These are phyloP conservation scores for Ataeniobius toweri DNA, from an alignment of 2,797 vertebrate species.

Conservation along the genomic window DNA sequence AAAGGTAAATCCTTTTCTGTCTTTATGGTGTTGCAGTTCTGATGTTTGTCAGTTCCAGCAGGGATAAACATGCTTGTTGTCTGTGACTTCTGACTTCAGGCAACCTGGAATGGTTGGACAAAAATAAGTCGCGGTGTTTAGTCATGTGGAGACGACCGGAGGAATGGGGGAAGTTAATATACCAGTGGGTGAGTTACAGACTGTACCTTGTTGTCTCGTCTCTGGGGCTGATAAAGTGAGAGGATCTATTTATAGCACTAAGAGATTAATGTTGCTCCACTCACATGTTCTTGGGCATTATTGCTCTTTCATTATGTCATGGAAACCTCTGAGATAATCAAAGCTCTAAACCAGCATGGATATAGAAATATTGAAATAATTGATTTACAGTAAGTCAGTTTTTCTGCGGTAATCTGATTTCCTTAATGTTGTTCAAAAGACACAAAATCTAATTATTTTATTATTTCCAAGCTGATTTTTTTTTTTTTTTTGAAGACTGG, in stretches of 20 bases:
- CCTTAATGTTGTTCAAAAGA: neutral
- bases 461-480: neutral
- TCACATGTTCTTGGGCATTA: neutral
- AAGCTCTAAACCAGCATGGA: neutral
- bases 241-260: neutral
- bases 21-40: neutral
- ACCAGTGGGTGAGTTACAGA: constrained; percentile 92
- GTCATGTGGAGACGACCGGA: constrained; percentile 98
- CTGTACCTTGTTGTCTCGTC: neutral
- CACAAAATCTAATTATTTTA: neutral
- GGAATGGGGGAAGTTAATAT: constrained; percentile 97
- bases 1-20: constrained; percentile 82
- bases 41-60: neutral
- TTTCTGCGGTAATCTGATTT: neutral
- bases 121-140: constrained; percentile 95
- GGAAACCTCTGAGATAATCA: neutral
- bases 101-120: constrained; percentile 97
- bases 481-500: neutral
- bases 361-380: neutral
- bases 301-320: neutral
- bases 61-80: constrained; percentile 10
- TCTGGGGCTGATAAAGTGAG: constrained; percentile 2
- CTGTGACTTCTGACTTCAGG: constrained; percentile 75
- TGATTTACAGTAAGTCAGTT: neutral
- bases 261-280: neutral